Evolutionary conservation across 2,888 invertebrate genomes (phyloP), one percentile per base, ranked within the genome.

Genomic region (Ectropis crepuscularia): DNA sequence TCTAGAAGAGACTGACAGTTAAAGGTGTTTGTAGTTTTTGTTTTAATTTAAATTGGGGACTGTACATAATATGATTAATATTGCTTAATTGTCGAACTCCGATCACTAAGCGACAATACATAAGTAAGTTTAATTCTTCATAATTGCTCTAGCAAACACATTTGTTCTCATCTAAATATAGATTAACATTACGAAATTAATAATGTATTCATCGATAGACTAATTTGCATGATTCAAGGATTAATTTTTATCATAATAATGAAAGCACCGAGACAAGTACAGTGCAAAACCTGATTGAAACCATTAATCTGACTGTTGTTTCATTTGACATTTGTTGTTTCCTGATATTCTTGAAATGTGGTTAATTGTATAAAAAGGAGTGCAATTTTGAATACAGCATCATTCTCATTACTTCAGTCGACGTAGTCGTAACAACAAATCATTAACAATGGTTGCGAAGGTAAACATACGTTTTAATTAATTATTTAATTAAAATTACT

Each of bases 391-490:
- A 65, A 59, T 46, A 51, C 51, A 37, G 60, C 67, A 83, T 83
- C 85, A 87, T 68, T 81, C 67, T 69, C 71, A 71, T 74, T 77
- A 71, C 75, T 77, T 71, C 73, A 66, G 49, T 68, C 75, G 76
- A 80, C 85, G 86, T 82, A 86, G 86, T 84, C 81, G 78, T 82
- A 79, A 75, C 75, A 79, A 74, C 74, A 75, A 61, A 54, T 59
- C 37, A 43, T 50, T 55, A 77, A 87, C 83, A 77, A 89, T 89
- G 89, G 78, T 86, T 80, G 87, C 82, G 79, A 89, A 89, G 89
- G 89, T 88, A 82, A 82, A 63, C 53, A 57, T 6, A 37, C 11
- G 0, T 0, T 28, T 42, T 2, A 28, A 28, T 28, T 28, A 28
- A 28, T 28, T 28, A 28, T 28, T 28, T 28, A 28, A 4, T n/a